Percentiles rank a stretch among this genome's conserved stretches.
Evolutionary conservation across 1,140 invertebrate species (phyloP).

Genomic region (Sycobia sp.): DNA sequence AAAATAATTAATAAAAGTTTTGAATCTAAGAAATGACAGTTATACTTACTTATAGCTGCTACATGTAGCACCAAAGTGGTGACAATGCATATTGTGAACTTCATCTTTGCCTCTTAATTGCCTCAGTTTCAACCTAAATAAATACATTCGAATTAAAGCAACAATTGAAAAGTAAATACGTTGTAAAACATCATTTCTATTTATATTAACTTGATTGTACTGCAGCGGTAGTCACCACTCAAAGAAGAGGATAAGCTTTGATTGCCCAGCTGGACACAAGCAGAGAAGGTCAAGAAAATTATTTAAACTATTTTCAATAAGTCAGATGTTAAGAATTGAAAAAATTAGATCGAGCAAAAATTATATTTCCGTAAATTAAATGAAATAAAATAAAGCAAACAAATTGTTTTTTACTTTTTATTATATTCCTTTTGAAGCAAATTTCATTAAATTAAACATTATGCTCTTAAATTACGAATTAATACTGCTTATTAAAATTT

Average conservation of each 20-base stretch:
- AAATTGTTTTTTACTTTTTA: too few species aligned
- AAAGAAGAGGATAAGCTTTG: slow-evolving; percentile 8
- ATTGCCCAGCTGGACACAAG: background rate
- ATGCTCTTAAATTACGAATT: too few species aligned
- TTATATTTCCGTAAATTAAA: too few species aligned
- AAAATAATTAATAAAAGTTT: too few species aligned
- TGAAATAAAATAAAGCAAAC: too few species aligned
- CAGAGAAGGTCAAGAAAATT: slow-evolving; percentile 32
- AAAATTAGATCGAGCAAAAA: too few species aligned
- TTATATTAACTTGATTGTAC: slow-evolving; percentile 11
- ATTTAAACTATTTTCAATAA: background rate
- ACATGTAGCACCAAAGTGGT: slow-evolving; percentile 44
- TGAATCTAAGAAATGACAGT: slow-evolving; percentile 31
- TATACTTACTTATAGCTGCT: slow-evolving; percentile 53
- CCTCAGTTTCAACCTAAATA: slow-evolving; percentile 38
- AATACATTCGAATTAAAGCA: too few species aligned
- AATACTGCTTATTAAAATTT: too few species aligned
- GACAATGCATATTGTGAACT: slow-evolving; percentile 45
- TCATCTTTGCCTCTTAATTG: slow-evolving; percentile 43
- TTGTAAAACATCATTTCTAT: slow-evolving; percentile 7
- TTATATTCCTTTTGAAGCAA: too few species aligned
- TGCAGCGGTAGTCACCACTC: slow-evolving; percentile 4
- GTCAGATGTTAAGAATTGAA: too few species aligned
- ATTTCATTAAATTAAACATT: too few species aligned
- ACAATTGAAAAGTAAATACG: background rate